Conservation (phyloP, 2,888 invertebrate species). For the Ctena decussata region DNA sequence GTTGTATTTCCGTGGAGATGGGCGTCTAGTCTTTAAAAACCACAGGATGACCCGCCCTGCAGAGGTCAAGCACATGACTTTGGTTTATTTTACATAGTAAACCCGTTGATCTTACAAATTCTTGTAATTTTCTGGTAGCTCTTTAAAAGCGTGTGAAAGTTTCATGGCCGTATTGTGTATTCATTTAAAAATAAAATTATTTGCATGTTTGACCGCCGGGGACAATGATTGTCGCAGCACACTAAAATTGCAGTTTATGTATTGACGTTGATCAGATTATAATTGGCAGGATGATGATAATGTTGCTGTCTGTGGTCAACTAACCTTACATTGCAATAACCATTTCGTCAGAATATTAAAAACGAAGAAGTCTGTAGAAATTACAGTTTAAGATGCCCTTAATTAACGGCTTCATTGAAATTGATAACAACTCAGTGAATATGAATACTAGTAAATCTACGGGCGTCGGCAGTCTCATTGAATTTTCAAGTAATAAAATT, state of each 20-base stretch:
- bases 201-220: conserved; percentile 3
- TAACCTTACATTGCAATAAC: conserved; percentile 5
- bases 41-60: neutral
- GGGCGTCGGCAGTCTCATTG: conserved; percentile 3
- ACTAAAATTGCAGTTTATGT: neutral
- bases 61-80: neutral
- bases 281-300: neutral
- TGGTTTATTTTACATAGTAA: conserved; percentile 1
- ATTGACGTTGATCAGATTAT: conserved; percentile 10
- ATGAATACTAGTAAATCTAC: conserved; percentile 7
- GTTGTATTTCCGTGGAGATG: neutral
- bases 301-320: neutral
- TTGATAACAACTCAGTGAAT: conserved; percentile 1
- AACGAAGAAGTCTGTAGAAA: neutral
- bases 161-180: neutral
- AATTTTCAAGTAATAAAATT: conserved; percentile 3
- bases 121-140: neutral
- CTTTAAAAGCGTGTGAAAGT: neutral
- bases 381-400: neutral
- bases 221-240: neutral
- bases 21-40: neutral
- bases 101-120: neutral
- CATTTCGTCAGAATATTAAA: conserved; percentile 4
- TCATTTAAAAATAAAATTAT: conserved; percentile 2
- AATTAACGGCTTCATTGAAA: neutral